These are phyloP conservation scores for Drosophila busckii DNA, from an alignment of 1,140 invertebrate genomes.

Conservation along the genomic window DNA sequence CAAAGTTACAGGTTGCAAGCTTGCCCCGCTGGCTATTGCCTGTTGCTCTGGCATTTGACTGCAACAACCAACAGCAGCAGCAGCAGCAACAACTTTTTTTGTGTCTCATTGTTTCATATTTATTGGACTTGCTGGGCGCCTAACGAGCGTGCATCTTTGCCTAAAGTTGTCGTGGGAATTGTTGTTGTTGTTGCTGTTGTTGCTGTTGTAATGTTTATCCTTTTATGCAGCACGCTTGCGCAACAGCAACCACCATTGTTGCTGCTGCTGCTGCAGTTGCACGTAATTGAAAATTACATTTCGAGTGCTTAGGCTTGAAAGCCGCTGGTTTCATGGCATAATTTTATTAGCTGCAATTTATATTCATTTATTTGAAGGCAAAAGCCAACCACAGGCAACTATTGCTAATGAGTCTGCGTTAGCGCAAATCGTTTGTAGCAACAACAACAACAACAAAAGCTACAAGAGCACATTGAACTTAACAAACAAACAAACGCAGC, in stretches of 20 bases:
- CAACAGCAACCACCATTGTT: constrained; percentile 40
- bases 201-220: constrained; percentile 64
- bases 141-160: constrained; percentile 73
- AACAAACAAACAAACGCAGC: constrained; percentile 12
- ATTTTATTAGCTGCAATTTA: constrained; percentile 64
- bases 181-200: constrained; percentile 16
- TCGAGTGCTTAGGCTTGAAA: constrained; percentile 35
- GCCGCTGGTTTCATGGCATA: constrained; percentile 51
- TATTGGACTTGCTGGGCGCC: constrained; percentile 59
- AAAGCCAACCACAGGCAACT: constrained; percentile 27
- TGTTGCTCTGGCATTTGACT: constrained; percentile 34
- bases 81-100: constrained; percentile 52
- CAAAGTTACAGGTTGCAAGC: constrained; percentile 39
- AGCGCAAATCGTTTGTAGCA: constrained; percentile 1
- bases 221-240: constrained; percentile 67
- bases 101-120: constrained; percentile 76
- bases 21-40: too few species aligned
- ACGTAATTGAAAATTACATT: constrained; percentile 62
- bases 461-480: constrained; percentile 55
- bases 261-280: constrained; percentile 22
- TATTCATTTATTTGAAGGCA: constrained; percentile 64
- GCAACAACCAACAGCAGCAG: constrained; percentile 41
- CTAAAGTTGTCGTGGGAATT: constrained; percentile 66
- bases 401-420: constrained; percentile 24
- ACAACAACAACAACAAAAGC: constrained; percentile 20